phyloP scores from a whole-genome alignment of 2,113 vertebrate species.

The Platysternon megacephalum region DNA sequence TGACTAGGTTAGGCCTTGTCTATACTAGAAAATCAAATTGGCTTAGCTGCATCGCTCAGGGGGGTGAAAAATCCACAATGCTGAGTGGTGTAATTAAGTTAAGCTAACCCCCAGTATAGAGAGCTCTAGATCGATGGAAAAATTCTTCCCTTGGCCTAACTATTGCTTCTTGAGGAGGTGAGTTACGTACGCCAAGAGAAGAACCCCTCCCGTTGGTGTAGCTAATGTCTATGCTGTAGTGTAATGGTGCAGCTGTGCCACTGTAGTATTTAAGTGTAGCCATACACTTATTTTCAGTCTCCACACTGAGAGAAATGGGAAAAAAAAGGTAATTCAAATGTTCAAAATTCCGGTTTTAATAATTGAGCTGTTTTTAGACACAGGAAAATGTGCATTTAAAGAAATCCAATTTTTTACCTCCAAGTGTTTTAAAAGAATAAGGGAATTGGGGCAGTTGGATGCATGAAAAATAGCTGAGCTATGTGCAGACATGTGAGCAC shows the following conservation, averaged over 20 bases:
- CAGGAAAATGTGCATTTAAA: rapidly evolving
- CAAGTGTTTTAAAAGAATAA: neutral
- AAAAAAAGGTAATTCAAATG: too few species aligned
- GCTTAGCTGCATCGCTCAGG: neutral
- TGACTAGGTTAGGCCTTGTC: neutral
- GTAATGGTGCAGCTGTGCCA: neutral
- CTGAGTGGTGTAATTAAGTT: neutral
- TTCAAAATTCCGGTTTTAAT: rapidly evolving
- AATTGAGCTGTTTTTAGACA: rapidly evolving
- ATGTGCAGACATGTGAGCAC: neutral
- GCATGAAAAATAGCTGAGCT: neutral
- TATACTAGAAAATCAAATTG: neutral
- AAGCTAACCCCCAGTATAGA: neutral
- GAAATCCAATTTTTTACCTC: neutral
- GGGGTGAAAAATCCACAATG: neutral
- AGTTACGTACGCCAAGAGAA: neutral
- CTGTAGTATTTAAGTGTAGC: neutral
- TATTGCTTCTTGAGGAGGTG: neutral
- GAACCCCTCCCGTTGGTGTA: neutral
- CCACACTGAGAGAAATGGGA: neutral
- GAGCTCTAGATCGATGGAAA: neutral
- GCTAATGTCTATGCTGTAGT: neutral
- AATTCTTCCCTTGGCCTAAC: neutral
- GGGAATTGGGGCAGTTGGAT: neutral
- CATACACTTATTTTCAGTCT: rapidly evolving